phyloP scores from a whole-genome alignment of 37 sponge, comb jelly and placozoan species.

The Aplysina aerophoba region DNA sequence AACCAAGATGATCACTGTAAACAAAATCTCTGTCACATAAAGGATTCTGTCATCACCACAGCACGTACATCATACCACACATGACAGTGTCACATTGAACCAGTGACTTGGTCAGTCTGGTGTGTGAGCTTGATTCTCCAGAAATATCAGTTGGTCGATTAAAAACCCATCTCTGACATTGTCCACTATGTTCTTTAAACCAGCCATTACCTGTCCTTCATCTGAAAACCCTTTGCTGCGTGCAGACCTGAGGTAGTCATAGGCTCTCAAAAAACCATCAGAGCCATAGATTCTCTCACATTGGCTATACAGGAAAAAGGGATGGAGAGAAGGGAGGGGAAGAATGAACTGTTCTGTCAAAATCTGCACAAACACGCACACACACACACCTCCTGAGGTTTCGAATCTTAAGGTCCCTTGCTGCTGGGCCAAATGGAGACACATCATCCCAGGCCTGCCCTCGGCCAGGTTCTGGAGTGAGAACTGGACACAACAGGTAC shows the following conservation, averaged over 20 bases:
- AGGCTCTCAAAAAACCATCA: conserved; percentile 41
- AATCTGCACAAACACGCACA: too few relatives aligned
- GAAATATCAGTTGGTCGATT: conserved; percentile 80
- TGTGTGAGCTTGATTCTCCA: conserved; percentile 78
- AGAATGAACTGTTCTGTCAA: too few relatives aligned
- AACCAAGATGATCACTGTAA: too few relatives aligned
- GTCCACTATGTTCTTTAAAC: conserved; percentile 44
- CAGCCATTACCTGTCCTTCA: conserved; percentile 53
- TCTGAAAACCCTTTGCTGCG: conserved; percentile 17
- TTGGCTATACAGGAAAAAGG: conserved; percentile 21
- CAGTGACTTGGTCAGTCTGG: not conserved
- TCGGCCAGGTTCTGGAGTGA: not conserved
- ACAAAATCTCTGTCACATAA: too few relatives aligned
- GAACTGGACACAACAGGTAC: not conserved
- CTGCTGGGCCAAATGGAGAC: conserved; percentile 4
- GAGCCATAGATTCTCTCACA: conserved; percentile 38
- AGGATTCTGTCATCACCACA: too few relatives aligned
- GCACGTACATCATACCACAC: too few relatives aligned
- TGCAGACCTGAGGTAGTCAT: conserved; percentile 48
- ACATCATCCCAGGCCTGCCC: conserved; percentile 13
- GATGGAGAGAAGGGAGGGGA: too few relatives aligned
- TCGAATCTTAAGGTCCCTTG: not conserved
- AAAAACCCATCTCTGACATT: conserved; percentile 83
- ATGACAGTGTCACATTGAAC: too few relatives aligned
- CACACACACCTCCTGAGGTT: not conserved